Conservation (phyloP, 1,140 invertebrate genomes). For the Amyelois transitella region DNA sequence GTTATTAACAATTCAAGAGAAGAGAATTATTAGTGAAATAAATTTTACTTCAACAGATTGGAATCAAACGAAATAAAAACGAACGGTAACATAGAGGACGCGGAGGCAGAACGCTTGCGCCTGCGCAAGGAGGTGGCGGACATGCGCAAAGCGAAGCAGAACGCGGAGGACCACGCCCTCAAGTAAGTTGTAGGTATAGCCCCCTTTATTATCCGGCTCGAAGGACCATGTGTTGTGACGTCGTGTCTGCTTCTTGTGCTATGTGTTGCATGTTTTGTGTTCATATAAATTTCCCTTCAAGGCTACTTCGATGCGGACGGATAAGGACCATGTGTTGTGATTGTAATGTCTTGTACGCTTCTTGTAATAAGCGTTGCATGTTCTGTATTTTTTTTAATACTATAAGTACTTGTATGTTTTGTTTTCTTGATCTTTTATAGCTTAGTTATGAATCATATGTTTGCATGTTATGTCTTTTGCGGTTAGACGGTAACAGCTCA, state of each 20-base stretch:
- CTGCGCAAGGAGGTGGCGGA: conserved; percentile 60
- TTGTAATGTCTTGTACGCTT: background rate
- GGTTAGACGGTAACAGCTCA: too few relatives aligned
- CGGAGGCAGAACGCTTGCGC: conserved; percentile 51
- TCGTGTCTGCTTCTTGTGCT: background rate
- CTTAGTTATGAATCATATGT: too few relatives aligned
- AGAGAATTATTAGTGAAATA: too few relatives aligned
- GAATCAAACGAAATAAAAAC: conserved; percentile 43
- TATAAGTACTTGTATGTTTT: conserved; percentile 2
- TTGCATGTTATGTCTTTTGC: too few relatives aligned
- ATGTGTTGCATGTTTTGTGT: too few relatives aligned
- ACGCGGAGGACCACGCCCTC: conserved; percentile 58
- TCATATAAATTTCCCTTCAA: too few relatives aligned
- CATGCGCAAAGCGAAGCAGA: conserved; percentile 49
- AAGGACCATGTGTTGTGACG: background rate
- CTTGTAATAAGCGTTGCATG: background rate
- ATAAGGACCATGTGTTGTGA: too few relatives aligned
- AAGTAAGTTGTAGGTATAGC: conserved; percentile 48
- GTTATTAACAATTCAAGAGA: too few relatives aligned
- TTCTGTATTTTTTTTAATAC: conserved; percentile 2
- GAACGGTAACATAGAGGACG: conserved; percentile 49
- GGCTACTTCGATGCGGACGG: too few relatives aligned
- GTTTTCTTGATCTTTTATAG: too few relatives aligned
- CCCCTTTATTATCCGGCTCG: conserved; percentile 2
- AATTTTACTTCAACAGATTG: conserved; percentile 20